Base-by-base conservation (phyloP, 2,113 vertebrate species). In the Hippocampus abdominalis region DNA sequence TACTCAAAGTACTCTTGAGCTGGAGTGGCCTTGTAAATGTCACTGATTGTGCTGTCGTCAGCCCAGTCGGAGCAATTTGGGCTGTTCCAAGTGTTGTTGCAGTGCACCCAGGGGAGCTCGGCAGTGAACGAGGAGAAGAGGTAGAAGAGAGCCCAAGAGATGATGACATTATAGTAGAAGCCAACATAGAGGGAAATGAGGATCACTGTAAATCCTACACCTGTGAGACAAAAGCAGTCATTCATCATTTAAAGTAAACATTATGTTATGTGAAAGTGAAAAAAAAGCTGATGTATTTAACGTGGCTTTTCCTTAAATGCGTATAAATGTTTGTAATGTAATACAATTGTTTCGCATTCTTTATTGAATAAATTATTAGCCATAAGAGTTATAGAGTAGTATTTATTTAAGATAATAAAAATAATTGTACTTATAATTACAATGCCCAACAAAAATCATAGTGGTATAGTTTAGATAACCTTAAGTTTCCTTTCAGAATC, bases 61-160 rank as follows among this genome's bases (percentile, higher is more conserved):
- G 87, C 71, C 77, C 73, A 92, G 11, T 93, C 93, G 0, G 93
- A 91, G 89, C 95, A 96, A 90, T 92, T 92, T 20, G 90, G 87
- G 65, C 93, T 96, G 87, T 96, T 96, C 95, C 95, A 96, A 8
- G 86, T 90, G 86, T 96, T 94, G 90, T 96, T 96, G 84, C 95
- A 96, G 88, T 94, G 88, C n/a, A 91, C 92, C 95, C 95, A 96
- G 0, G 95, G 95, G 7, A 96, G 91, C 42, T 96, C 92, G 5
- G 71, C n/a, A 20, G 93, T 89, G 82, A 94, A 86, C 0, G 92
- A 94, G 36, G 93, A 93, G 88, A 94, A 94, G 48, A 94, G 89
- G 84, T 94, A 94, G 85, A 93, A 92, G 27, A 94, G 88, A 0
- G 94, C 93, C 94, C 94, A 94, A 74, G 93, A 92, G 75, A 94